Evolutionary conservation across 2,797 vertebrate genomes (phyloP).

Genomic region (Pitangus sulphuratus): DNA sequence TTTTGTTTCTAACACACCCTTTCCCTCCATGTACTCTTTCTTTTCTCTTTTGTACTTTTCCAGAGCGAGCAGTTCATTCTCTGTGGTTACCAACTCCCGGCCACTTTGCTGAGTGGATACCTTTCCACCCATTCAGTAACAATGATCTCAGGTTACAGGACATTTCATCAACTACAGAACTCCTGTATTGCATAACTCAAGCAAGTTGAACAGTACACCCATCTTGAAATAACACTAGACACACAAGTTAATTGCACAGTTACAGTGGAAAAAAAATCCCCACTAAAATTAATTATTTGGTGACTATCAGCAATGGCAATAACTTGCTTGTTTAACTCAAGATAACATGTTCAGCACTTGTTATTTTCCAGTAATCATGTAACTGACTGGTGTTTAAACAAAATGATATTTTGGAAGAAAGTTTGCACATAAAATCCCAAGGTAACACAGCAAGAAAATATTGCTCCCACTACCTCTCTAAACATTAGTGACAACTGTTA

Average conservation of each 20-base stretch:
- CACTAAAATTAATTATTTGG: conserved; percentile 2
- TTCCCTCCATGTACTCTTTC: background rate
- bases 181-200: conserved; percentile 32
- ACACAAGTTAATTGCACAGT: conserved; percentile 40
- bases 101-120: background rate
- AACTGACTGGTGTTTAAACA: background rate
- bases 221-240: conserved; percentile 15
- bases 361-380: background rate
- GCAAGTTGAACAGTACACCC: background rate
- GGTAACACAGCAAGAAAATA: background rate
- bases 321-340: background rate
- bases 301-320: background rate
- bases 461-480: background rate
- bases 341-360: background rate
- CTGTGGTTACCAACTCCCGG: background rate
- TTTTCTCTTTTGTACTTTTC: background rate
- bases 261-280: background rate
- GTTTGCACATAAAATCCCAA: background rate
- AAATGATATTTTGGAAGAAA: background rate
- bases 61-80: background rate
- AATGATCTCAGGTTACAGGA: conserved; percentile 22
- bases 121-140: conserved; percentile 2
- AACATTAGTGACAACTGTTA: background rate
- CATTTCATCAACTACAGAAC: conserved; percentile 13
- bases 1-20: background rate